These are phyloP conservation scores for Drosophila putrida DNA, from an alignment of 2,888 invertebrate genomes.

Conservation along the genomic window DNA sequence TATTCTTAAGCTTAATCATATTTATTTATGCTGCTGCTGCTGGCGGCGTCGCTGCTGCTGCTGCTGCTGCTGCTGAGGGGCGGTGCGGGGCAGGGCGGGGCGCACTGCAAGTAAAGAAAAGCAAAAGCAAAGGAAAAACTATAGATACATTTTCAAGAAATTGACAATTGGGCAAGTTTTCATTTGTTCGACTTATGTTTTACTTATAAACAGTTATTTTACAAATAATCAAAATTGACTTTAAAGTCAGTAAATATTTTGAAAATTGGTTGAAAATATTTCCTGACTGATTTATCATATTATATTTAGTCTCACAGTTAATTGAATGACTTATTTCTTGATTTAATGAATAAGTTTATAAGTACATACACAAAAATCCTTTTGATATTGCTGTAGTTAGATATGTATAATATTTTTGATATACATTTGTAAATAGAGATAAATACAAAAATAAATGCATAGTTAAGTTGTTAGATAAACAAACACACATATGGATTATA, in stretches of 20 bases:
- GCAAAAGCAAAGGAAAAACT: conserved; percentile 26
- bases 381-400: too few relatives aligned
- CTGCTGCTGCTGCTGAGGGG: conserved; percentile 36
- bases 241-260: too few relatives aligned
- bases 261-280: too few relatives aligned
- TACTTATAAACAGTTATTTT: conserved; percentile 5
- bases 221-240: too few relatives aligned
- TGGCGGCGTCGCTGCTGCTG: conserved; percentile 24
- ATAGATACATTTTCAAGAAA: conserved; percentile 33
- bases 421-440: background rate
- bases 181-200: conserved; percentile 36
- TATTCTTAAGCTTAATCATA: conserved; percentile 79
- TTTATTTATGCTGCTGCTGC: conserved; percentile 71
- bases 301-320: too few relatives aligned
- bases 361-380: background rate
- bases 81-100: conserved; percentile 44
- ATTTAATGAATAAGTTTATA: background rate
- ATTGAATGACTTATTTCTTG: too few relatives aligned
- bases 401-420: too few relatives aligned
- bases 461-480: conserved; percentile 1
- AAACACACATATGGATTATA: conserved; percentile 5
- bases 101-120: conserved; percentile 41
- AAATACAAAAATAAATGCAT: conserved; percentile 6
- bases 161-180: conserved; percentile 39
- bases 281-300: too few relatives aligned